phyloP scores from a whole-genome alignment of 2,888 invertebrate genomes.

The Choreutis nemorana region DNA sequence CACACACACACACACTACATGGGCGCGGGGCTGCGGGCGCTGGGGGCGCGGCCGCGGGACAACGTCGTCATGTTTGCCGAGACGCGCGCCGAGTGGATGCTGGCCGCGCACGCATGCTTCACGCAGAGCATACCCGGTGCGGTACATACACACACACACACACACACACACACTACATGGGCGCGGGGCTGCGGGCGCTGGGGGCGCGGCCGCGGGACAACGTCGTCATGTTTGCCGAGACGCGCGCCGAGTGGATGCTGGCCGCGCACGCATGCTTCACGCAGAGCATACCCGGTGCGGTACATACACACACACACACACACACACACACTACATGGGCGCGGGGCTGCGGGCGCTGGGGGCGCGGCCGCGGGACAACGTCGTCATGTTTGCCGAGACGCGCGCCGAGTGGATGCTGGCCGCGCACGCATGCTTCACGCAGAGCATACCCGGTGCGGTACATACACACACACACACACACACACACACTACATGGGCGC shows the following conservation, averaged over 20 bases:
- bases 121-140: constrained; percentile 86
- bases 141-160: background rate
- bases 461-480: background rate
- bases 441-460: constrained; percentile 79
- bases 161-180: background rate
- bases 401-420: constrained; percentile 74
- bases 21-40: constrained; percentile 67
- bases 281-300: constrained; percentile 82
- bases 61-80: constrained; percentile 90
- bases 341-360: no score
- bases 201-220: constrained; percentile 81
- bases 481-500: constrained; percentile 49
- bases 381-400: no score
- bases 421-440: constrained; percentile 95
- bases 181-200: constrained; percentile 83
- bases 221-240: no score
- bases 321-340: background rate
- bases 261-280: constrained; percentile 95
- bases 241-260: constrained; percentile 72
- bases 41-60: constrained; percentile 72
- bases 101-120: constrained; percentile 97
- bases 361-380: no score
- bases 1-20: constrained; percentile 84
- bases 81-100: constrained; percentile 93
- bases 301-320: background rate